These are phyloP conservation scores for Bibio marci DNA, from an alignment of 2,888 invertebrate species.

Conservation along the genomic window DNA sequence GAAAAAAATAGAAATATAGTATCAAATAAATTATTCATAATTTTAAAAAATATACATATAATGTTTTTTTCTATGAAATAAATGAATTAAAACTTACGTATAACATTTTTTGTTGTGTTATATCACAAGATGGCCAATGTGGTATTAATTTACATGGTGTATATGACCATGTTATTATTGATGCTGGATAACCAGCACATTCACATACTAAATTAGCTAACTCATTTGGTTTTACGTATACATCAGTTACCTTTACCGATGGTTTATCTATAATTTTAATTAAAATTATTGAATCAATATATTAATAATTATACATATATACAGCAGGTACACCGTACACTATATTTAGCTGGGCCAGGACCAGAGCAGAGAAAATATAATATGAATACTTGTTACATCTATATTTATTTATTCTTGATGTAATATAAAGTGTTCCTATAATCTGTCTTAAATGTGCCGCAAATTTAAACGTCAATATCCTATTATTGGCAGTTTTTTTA, in stretches of 20 bases:
- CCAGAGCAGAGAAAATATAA: too few species aligned
- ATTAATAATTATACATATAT: background rate
- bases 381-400: too few species aligned
- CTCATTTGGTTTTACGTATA: slow-evolving; percentile 29
- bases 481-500: too few species aligned
- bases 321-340: background rate
- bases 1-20: too few species aligned
- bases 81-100: slow-evolving; percentile 19
- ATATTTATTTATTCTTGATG: too few species aligned
- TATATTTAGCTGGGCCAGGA: too few species aligned
- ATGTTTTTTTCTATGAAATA: too few species aligned
- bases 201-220: slow-evolving; percentile 31
- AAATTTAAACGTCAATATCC: too few species aligned
- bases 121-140: slow-evolving; percentile 19
- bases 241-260: slow-evolving; percentile 23
- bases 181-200: slow-evolving; percentile 37
- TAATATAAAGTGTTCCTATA: too few species aligned
- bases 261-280: slow-evolving; percentile 31
- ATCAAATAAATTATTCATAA: too few species aligned
- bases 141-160: slow-evolving; percentile 28
- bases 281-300: background rate
- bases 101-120: slow-evolving; percentile 11
- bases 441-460: too few species aligned
- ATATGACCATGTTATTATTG: slow-evolving; percentile 37
- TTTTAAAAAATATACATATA: too few species aligned